phyloP scores from a whole-genome alignment of 2,888 invertebrate species.

The Adelphocoris suturalis region DNA sequence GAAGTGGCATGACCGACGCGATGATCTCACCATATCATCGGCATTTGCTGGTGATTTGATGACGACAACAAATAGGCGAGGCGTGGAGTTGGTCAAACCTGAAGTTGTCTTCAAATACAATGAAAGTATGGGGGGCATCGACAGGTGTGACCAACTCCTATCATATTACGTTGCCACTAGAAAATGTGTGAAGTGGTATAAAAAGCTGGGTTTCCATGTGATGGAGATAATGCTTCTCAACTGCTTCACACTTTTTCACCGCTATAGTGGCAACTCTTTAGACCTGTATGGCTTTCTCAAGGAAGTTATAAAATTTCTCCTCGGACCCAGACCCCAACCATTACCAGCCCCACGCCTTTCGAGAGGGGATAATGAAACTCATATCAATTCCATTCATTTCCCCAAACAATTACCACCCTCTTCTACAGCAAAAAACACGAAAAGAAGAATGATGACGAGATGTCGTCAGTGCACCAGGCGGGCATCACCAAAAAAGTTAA shows the following conservation, averaged over 20 bases:
- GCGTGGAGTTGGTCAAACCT: too few species aligned
- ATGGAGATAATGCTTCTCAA: constrained; percentile 34
- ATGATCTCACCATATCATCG: too few species aligned
- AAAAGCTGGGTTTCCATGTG: constrained; percentile 59
- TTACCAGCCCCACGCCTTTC: not conserved
- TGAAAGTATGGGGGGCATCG: too few species aligned
- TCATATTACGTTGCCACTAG: constrained; percentile 59
- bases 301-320: not conserved
- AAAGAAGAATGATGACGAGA: not conserved
- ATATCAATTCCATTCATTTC: too few species aligned
- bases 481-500: constrained; percentile 78
- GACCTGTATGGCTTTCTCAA: not conserved
- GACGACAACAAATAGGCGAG: too few species aligned
- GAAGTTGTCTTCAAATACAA: too few species aligned
- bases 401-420: too few species aligned
- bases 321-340: not conserved
- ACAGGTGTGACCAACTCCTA: too few species aligned
- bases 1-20: too few species aligned
- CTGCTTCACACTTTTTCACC: not conserved
- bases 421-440: not conserved
- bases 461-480: not conserved
- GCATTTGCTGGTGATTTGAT: too few species aligned
- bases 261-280: not conserved
- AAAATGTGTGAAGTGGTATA: constrained; percentile 61
- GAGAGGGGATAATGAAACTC: too few species aligned